A percentile compares a stretch with the other conserved stretches of the same genome.
These are phyloP conservation scores for Conops quadrifasciatus DNA, from an alignment of 2,888 invertebrate species.

Conservation along the genomic window DNA sequence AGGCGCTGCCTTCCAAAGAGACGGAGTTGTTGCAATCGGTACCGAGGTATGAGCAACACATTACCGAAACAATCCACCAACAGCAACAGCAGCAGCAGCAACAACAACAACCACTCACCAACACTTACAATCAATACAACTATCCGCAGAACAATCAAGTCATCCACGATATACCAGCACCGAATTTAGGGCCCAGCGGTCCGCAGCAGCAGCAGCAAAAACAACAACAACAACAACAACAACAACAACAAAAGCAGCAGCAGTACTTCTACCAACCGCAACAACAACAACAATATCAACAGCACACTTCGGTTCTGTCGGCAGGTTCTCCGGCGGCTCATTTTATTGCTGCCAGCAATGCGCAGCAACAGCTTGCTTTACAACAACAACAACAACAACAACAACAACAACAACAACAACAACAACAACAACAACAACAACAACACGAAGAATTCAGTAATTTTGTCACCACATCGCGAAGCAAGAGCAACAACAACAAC, in stretches of 20 bases:
- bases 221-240: conserved; percentile 39
- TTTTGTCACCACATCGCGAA: conserved; percentile 54
- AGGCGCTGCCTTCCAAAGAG: conserved; percentile 67
- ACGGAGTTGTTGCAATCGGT: conserved; percentile 81
- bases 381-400: conserved; percentile 40
- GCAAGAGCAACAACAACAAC: conserved; percentile 25
- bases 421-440: conserved; percentile 38
- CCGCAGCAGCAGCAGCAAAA: conserved; percentile 44
- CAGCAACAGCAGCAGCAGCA: conserved; percentile 42
- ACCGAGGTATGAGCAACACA: conserved; percentile 82
- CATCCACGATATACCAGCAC: conserved; percentile 63
- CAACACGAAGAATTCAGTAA: conserved; percentile 47
- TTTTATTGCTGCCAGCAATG: neutral
- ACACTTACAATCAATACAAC: conserved; percentile 34
- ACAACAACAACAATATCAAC: conserved; percentile 40
- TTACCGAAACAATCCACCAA: conserved; percentile 67
- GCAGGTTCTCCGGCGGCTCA: neutral
- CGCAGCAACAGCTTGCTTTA: conserved; percentile 36
- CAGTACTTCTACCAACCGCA: conserved; percentile 20
- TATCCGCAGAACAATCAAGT: conserved; percentile 54
- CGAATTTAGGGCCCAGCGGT: conserved; percentile 56
- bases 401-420: too few species aligned
- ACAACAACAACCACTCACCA: conserved; percentile 44
- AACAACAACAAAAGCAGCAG: conserved; percentile 38
- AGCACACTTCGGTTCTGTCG: conserved; percentile 9